Evolutionary conservation across 1,140 invertebrate species (phyloP).

Genomic region (Drosophila pectinifera): DNA sequence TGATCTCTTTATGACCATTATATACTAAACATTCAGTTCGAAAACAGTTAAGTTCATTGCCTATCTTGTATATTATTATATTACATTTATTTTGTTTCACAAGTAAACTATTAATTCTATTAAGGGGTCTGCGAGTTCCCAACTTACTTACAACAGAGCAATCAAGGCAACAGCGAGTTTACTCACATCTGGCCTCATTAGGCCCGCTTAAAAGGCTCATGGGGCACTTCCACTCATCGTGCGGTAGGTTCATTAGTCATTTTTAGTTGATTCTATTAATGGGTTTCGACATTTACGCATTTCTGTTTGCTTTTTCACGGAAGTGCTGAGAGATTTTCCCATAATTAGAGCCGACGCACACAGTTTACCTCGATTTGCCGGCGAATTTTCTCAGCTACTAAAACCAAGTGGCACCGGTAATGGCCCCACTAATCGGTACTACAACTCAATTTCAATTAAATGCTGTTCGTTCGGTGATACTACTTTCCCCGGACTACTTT

Average conservation of each 20-base stretch:
- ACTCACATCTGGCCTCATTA: slow-evolving; percentile 32
- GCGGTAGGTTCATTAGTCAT: slow-evolving; percentile 62
- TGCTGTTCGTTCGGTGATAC: slow-evolving; percentile 25
- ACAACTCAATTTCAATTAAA: slow-evolving; percentile 76
- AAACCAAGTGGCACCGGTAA: slow-evolving; percentile 75
- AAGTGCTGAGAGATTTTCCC: slow-evolving; percentile 75
- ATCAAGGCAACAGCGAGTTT: slow-evolving; percentile 20
- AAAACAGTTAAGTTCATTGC: no score
- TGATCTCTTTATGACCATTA: no score
- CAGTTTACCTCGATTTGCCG: slow-evolving; percentile 60
- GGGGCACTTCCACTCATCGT: slow-evolving; percentile 47
- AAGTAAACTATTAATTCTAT: slow-evolving; percentile 24
- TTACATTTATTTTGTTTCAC: not conserved
- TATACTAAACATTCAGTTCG: no score
- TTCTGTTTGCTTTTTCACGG: slow-evolving; percentile 69
- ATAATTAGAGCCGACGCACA: slow-evolving; percentile 65
- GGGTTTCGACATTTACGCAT: slow-evolving; percentile 74
- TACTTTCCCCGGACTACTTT: slow-evolving; percentile 55
- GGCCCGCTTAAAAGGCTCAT: slow-evolving; percentile 30
- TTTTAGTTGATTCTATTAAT: slow-evolving; percentile 78
- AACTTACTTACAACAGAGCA: slow-evolving; percentile 6
- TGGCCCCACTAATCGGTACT: slow-evolving; percentile 65
- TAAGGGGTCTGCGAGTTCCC: slow-evolving; percentile 10
- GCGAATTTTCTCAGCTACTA: slow-evolving; percentile 78
- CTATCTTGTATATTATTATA: not conserved